These are phyloP conservation scores for Ondatra zibethicus DNA, from an alignment of 2,113 vertebrate species.

Conservation along the genomic window DNA sequence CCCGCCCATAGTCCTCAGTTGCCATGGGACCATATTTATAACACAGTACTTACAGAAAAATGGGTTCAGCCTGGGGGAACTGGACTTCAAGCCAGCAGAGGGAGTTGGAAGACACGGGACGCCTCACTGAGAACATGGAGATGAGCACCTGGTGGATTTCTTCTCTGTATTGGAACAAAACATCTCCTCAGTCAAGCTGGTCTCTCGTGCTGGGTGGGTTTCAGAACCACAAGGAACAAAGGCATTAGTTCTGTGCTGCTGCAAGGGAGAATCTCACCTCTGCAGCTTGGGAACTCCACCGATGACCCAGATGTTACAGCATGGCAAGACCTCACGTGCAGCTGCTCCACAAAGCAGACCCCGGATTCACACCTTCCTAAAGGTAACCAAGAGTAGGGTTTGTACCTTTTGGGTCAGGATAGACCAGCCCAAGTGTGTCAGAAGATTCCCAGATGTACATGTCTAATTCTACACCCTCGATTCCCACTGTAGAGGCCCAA, in stretches of 20 bases:
- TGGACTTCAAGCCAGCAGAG: slow-evolving; percentile 64
- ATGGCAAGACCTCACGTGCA: not conserved
- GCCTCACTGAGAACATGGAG: too few relatives aligned
- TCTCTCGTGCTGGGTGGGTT: not conserved
- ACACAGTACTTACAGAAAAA: slow-evolving; percentile 50
- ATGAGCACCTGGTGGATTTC: too few relatives aligned
- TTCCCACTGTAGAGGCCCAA: not conserved
- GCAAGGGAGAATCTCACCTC: rapidly evolving
- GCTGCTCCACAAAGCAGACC: not conserved
- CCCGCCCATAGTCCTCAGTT: too few relatives aligned
- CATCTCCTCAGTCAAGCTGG: not conserved
- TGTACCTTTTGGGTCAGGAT: not conserved
- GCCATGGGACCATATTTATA: too few relatives aligned
- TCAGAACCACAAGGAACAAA: not conserved
- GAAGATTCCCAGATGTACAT: not conserved
- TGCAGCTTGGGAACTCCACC: not conserved
- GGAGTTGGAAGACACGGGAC: slow-evolving; percentile 42
- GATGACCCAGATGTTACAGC: too few relatives aligned
- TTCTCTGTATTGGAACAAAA: not conserved
- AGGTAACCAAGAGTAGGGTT: not conserved
- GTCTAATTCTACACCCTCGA: not conserved
- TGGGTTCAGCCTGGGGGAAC: slow-evolving; percentile 13
- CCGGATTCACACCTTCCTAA: not conserved
- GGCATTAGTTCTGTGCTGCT: not conserved
- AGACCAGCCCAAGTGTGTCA: not conserved